Base-by-base conservation (phyloP, 2,888 invertebrate genomes). In the Lycophotia porphyrea region DNA sequence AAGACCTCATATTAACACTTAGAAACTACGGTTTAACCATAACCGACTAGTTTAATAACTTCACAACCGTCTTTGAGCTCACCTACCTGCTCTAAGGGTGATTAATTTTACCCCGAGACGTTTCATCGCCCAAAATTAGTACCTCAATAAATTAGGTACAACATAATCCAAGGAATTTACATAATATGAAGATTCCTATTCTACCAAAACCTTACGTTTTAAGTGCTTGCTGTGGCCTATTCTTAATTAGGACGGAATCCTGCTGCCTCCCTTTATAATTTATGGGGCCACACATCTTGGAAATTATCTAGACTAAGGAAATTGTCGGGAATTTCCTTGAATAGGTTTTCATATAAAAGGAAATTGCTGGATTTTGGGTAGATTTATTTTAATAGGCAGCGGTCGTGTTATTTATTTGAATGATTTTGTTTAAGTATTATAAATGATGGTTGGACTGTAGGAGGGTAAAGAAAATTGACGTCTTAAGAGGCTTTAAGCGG, bases 111-210 rank as follows among this genome's bases (percentile, higher is more conserved):
- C 73, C 34, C 47, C n/a, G 18, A 76, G 81, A 78, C 76, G 81
- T 82, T 82, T 81, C 84, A 80, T 72, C 42, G 71, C 64, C 76
- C 71, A 65, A 88, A 88, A 90, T 90, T 90, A 90, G 87, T 87
- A 80, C 84, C 83, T 80, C 79, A 72, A 87, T 89, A 90, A 90
- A 89, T 90, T 88, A 83, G 78, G 82, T 74, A 88, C 85, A 90
- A 88, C 87, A 85, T 90, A 84, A 91, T 88, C 88, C 87, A 79
- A 75, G 74, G 71, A 85, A 91, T 91, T 91, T 90, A 75, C 91
- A 91, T 91, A 91, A 91, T 91, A 88, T 88, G 85, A 84, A 85
- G 85, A 90, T 91, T 91, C 80, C 80, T 80, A 91, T 90, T 90
- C 92, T 74, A 72, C 74, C 73, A 88, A 81, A 78, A 87, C 85